Evolutionary conservation across 2,113 vertebrate species (phyloP), one percentile per base, ranked within the genome.

Genomic region (Entelurus aequoreus): DNA sequence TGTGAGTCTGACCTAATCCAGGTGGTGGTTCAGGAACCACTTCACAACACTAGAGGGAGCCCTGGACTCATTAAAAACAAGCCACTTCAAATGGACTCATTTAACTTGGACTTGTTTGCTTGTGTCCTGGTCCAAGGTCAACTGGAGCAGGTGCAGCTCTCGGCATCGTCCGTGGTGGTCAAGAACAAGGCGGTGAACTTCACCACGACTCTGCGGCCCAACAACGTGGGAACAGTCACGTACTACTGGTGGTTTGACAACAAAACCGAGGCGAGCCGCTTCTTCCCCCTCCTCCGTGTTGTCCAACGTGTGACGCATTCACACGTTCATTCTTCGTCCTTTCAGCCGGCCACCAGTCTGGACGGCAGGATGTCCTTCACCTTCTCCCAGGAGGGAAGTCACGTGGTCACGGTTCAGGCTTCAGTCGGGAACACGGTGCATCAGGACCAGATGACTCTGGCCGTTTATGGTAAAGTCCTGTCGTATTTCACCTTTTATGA

Each of bases 191-290:
- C 92, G 28, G 92, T 97, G 55, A 96, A 96, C 0, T 91, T 95
- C 2, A 95, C 94, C 0, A 92, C 93, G 0, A 81, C 91, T 16
- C 75, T 97, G 40, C 93, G 89, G 72, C 95, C 95, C 65, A 91
- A 86, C 77, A 91, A 90, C 72, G 92, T 93, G 79, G 94, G 95
- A 67, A 94, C 94, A 0, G 91, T 96, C 53, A 94, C 91, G 13
- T 97, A 94, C 2, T 88, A 94, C 81, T 98, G 95, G 95, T 98
- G 95, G 95, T 92, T 96, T 61, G 93, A 93, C 16, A 97, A 98
- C 84, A 95, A 93, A 86, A 94, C 93, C 0, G 95, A 98, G 94
- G 95, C 94, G 55, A 74, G 68, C 9, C 13, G 57, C 10, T 58
- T 28, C 38, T 11, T 19, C 50, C 9, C 48, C 16, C 21, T 3